phyloP scores from a whole-genome alignment of 2,888 invertebrate species.

The Tachina lurida region DNA sequence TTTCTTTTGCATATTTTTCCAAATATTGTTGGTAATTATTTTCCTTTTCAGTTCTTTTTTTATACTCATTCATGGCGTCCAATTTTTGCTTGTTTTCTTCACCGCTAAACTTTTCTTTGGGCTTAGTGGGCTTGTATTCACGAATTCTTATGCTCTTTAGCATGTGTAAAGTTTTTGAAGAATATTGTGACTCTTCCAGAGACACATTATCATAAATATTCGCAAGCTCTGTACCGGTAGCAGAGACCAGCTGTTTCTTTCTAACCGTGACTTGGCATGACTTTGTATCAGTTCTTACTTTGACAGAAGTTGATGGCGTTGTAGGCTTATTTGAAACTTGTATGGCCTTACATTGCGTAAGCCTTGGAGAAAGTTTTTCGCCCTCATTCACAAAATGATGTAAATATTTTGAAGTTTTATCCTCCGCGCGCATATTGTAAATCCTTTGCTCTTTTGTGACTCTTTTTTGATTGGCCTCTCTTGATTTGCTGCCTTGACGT shows the following conservation, averaged over 20 bases:
- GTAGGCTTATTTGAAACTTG: neutral
- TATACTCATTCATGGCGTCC: neutral
- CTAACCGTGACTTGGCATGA: constrained; percentile 16
- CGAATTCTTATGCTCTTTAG: constrained; percentile 68
- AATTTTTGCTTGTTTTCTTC: constrained; percentile 19
- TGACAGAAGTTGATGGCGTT: neutral
- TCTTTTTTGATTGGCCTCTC: neutral
- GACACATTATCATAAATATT: neutral
- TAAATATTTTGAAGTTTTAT: neutral
- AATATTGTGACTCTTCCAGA: constrained; percentile 39
- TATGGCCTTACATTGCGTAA: neutral
- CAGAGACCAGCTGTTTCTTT: neutral
- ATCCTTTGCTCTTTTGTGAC: neutral
- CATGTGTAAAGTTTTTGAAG: constrained; percentile 67
- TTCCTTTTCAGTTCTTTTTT: neutral
- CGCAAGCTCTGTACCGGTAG: neutral
- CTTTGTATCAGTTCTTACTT: constrained; percentile 61
- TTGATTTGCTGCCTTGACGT: constrained; percentile 2
- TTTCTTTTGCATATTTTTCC: constrained; percentile 27
- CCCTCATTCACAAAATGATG: constrained; percentile 38
- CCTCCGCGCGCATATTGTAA: neutral
- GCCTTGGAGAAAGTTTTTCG: neutral
- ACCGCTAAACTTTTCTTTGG: neutral
- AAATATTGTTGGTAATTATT: constrained; percentile 47
- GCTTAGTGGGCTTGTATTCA: constrained; percentile 65